Percentiles rank a stretch among this genome's conserved stretches.
phyloP scores from a whole-genome alignment of 2,113 vertebrate species.

The Perca schrenkii region DNA sequence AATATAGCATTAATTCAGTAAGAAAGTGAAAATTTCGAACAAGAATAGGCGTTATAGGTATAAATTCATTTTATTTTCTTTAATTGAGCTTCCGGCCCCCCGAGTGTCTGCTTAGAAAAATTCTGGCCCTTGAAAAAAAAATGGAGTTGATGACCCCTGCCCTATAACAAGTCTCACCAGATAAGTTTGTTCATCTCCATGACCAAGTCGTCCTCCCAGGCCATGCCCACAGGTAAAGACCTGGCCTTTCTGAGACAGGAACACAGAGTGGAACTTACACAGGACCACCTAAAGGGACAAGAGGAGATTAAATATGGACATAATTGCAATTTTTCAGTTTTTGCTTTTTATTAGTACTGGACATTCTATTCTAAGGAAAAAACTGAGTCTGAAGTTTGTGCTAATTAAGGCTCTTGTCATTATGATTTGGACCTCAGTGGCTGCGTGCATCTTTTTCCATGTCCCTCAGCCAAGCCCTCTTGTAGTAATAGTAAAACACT shows the following conservation, averaged over 20 bases:
- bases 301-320: neutral
- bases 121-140: too few species aligned
- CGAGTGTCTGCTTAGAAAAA: too few species aligned
- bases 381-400: conserved; percentile 2
- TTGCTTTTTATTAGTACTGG: neutral
- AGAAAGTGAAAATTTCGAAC: too few species aligned
- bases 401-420: conserved; percentile 38
- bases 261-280: conserved; percentile 98
- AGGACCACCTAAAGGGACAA: conserved; percentile 89
- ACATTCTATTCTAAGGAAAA: neutral
- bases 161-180: conserved; percentile 84
- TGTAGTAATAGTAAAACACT: conserved; percentile 79
- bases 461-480: conserved; percentile 64
- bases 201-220: conserved; percentile 96
- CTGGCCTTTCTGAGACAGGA: conserved; percentile 97
- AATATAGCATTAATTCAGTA: too few species aligned
- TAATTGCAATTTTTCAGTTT: neutral
- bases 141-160: too few species aligned
- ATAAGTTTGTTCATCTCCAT: conserved; percentile 97
- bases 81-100: too few species aligned
- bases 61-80: too few species aligned
- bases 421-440: conserved; percentile 56
- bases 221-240: conserved; percentile 98
- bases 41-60: too few species aligned
- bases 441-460: conserved; percentile 66